phyloP scores from a whole-genome alignment of 2,888 invertebrate species.

The Rhagonycha lutea region DNA sequence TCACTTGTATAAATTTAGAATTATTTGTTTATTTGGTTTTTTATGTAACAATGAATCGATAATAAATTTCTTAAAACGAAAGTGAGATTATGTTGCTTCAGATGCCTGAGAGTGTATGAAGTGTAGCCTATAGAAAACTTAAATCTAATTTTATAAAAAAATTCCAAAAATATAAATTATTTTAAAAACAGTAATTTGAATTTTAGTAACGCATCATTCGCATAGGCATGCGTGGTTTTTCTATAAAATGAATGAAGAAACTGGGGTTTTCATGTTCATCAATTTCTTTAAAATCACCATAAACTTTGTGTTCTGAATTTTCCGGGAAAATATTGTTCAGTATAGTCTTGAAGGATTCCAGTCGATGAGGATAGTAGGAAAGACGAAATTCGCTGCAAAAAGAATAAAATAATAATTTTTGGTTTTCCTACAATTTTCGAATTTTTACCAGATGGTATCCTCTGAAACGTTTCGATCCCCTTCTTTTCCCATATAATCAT shows the following conservation, averaged over 20 bases:
- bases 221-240: slow-evolving; percentile 57
- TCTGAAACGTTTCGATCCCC: neutral
- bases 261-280: slow-evolving; percentile 68
- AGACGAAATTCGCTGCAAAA: slow-evolving; percentile 77
- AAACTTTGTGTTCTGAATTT: slow-evolving; percentile 70
- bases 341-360: slow-evolving; percentile 73
- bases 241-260: slow-evolving; percentile 84
- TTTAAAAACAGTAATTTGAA: neutral
- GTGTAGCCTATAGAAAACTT: neutral
- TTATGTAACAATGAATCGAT: neutral
- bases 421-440: neutral
- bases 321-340: slow-evolving; percentile 71
- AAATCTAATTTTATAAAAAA: neutral
- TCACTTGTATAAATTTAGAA: neutral
- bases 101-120: neutral
- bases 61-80: neutral
- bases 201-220: slow-evolving; percentile 13
- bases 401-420: slow-evolving; percentile 12
- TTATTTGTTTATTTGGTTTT: neutral
- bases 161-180: neutral
- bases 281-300: slow-evolving; percentile 79
- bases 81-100: neutral
- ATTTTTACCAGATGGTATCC: slow-evolving; percentile 8
- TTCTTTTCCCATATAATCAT: slow-evolving; percentile 11
- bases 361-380: slow-evolving; percentile 85